Evolutionary conservation across 1,140 invertebrate species (phyloP), one percentile per base, ranked within the genome.

Genomic region (Macrocentrus cingulum): DNA sequence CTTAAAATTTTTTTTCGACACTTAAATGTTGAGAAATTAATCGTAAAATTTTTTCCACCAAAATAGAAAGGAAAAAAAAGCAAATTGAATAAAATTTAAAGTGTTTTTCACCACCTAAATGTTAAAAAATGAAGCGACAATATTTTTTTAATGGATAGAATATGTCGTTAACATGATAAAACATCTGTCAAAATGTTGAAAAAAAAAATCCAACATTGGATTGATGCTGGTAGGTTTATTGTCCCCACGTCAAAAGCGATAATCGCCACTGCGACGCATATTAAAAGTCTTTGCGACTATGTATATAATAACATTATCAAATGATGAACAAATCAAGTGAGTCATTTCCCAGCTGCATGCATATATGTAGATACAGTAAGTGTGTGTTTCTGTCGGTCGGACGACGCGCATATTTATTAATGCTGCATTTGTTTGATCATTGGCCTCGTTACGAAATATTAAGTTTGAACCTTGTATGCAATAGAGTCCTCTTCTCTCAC

Each of bases 311-410:
- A 23, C 19, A 25, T 48, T 48, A 48, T 48, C 45, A 23, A 7
- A 48, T 48, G 45, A 32, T 48, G 45, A 48, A 48, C 45, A 23
- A 48, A 48, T 48, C 45, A 23, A 48, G 29, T 48, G 45, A 48
- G 45, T 48, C 45, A 48, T 48, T 48, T 48, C 45, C 45, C 45
- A 39, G 36, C n/a, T n/a, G n/a, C n/a, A n/a, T 48, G 16, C 42
- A 20, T 1, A 48, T 16, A 19, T 15, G 11, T 44, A 44, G 11
- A 18, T 44, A 4, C 19, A 18, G n/a, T n/a, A n/a, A n/a, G n/a
- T 8, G 16, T 18, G 16, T 18, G 19, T 18, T n/a, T n/a, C n/a
- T n/a, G n/a, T n/a, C n/a, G n/a, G 19, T 41, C 8, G 8, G 19
- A 45, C 19, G 3, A 4, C 13, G 8, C 16, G 3, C 15, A 25